A percentile compares a stretch with the other conserved stretches of the same genome.
Conservation (phyloP, 2,888 invertebrate genomes). For the Escarpia spicata region DNA sequence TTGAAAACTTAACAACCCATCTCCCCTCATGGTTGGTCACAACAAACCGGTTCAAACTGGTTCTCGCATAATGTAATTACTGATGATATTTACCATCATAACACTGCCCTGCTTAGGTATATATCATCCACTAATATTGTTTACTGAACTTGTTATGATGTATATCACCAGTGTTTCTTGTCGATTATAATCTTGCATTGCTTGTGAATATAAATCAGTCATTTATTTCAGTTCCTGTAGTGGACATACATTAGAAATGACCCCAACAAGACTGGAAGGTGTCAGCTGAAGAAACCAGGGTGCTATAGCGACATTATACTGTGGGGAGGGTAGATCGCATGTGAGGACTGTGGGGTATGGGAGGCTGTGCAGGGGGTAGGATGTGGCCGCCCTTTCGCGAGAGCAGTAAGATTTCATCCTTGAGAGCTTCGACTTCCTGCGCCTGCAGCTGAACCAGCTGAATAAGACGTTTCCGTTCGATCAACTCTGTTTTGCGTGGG, state of each 20-base stretch:
- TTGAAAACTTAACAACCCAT: neutral
- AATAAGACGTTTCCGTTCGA: slow-evolving; percentile 61
- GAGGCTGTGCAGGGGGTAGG: slow-evolving; percentile 64
- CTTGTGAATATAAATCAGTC: neutral
- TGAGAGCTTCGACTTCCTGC: slow-evolving; percentile 64
- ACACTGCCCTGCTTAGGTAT: neutral
- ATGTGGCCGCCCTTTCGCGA: slow-evolving; percentile 66
- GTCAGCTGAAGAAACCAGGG: neutral
- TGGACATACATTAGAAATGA: neutral
- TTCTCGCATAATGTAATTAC: neutral
- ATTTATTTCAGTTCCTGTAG: neutral
- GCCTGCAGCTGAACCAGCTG: slow-evolving; percentile 65
- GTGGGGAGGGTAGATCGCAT: slow-evolving; percentile 24
- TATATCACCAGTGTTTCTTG: neutral
- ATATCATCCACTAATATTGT: neutral
- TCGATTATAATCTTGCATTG: neutral
- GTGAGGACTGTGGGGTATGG: slow-evolving; percentile 45
- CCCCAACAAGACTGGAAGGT: neutral
- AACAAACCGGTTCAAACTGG: neutral
- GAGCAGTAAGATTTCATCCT: slow-evolving; percentile 64
- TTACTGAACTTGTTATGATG: neutral
- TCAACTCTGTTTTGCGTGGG: slow-evolving; percentile 56
- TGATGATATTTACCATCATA: neutral
- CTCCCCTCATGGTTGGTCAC: neutral
- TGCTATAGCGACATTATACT: neutral